phyloP scores from a whole-genome alignment of 2,888 invertebrate genomes.

The Mesochorus sp. region DNA sequence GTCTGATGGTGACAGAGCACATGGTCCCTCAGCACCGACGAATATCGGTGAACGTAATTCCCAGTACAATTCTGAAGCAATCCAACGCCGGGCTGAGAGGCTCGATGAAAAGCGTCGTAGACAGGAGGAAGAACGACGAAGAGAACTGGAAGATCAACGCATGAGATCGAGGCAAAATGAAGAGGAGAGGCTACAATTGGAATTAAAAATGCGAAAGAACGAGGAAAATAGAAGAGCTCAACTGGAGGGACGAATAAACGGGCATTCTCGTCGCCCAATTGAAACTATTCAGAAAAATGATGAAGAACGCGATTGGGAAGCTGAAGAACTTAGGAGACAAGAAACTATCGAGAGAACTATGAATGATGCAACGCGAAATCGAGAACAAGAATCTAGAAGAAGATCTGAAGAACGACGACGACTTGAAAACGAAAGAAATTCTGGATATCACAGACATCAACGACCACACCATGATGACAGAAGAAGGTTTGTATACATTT shows the following conservation, averaged over 20 bases:
- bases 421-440: constrained; percentile 52
- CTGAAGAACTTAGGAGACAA: constrained; percentile 52
- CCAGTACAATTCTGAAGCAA: constrained; percentile 48
- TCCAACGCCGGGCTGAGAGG: constrained; percentile 50
- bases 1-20: constrained; percentile 58
- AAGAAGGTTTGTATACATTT: constrained; percentile 37
- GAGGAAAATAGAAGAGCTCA: constrained; percentile 59
- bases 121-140: constrained; percentile 57
- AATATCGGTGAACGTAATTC: constrained; percentile 58
- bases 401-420: constrained; percentile 57
- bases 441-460: constrained; percentile 41
- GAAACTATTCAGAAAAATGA: no score
- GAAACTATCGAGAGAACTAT: constrained; percentile 15
- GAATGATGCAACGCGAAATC: constrained; percentile 34
- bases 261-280: constrained; percentile 18
- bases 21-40: constrained; percentile 70
- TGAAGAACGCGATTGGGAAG: constrained; percentile 51
- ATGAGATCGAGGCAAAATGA: constrained; percentile 64
- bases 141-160: constrained; percentile 66
- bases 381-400: constrained; percentile 39
- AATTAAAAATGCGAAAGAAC: constrained; percentile 44
- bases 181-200: constrained; percentile 56
- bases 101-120: constrained; percentile 42
- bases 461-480: constrained; percentile 42
- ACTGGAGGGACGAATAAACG: constrained; percentile 7